Percentiles rank a stretch among this genome's conserved stretches.
Conservation (phyloP, 1,140 invertebrate genomes). For the Zophobas atratus region DNA sequence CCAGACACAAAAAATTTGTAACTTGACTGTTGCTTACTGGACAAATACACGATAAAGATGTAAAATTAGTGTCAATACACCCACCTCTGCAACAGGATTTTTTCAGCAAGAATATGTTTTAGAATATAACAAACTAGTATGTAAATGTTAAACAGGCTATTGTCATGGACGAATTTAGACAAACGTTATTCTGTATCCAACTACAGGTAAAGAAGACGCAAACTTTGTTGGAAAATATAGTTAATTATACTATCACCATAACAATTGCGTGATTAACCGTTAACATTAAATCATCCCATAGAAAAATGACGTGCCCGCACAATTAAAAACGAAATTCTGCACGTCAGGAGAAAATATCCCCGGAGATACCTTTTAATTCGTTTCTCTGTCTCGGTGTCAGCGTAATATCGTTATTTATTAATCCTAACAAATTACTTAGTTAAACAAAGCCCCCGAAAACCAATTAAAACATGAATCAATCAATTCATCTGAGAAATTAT, state of each 20-base stretch:
- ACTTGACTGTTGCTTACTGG: neutral
- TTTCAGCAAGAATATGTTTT: constrained; percentile 19
- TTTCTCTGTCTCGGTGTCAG: neutral
- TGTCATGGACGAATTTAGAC: constrained; percentile 34
- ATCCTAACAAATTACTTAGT: constrained; percentile 4
- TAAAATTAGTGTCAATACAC: constrained; percentile 19
- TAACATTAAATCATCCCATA: neutral
- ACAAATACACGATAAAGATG: constrained; percentile 18
- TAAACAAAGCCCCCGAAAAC: neutral
- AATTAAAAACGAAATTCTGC: constrained; percentile 13
- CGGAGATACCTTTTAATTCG: constrained; percentile 11
- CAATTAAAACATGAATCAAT: constrained; percentile 11
- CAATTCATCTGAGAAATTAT: constrained; percentile 1
- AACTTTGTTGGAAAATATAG: neutral
- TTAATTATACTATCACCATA: neutral
- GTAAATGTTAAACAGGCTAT: constrained; percentile 26
- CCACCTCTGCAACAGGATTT: constrained; percentile 13
- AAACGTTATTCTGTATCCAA: neutral
- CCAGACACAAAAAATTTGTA: no score
- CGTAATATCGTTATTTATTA: constrained; percentile 22
- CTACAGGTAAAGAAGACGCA: neutral
- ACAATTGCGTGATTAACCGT: neutral
- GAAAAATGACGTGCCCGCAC: neutral
- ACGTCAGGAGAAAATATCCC: neutral
- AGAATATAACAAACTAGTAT: constrained; percentile 18